These are phyloP conservation scores for Catharus fuscescens DNA, from an alignment of 2,113 vertebrate species.

Conservation along the genomic window DNA sequence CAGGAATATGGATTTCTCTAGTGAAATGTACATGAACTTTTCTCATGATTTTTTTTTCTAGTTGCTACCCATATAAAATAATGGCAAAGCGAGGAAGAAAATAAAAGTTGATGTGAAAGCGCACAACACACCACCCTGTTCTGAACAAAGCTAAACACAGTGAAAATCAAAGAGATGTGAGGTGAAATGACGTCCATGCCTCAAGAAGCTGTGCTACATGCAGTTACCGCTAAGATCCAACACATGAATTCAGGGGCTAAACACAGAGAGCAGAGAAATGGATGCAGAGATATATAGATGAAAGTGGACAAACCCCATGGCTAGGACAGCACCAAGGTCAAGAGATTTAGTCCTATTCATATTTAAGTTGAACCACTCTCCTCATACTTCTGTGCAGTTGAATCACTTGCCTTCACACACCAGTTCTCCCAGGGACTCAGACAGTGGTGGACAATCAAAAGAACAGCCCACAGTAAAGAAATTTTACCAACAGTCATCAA, in stretches of 20 bases:
- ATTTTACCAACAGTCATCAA: neutral
- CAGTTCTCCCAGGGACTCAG: neutral
- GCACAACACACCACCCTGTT: neutral
- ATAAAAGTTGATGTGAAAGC: neutral
- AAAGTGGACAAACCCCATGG: neutral
- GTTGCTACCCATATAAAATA: neutral
- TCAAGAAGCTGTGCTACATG: neutral
- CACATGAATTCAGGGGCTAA: neutral
- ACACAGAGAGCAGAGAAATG: neutral
- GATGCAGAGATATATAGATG: neutral
- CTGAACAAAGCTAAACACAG: neutral
- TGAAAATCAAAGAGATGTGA: neutral
- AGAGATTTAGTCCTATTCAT: neutral
- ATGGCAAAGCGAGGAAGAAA: neutral
- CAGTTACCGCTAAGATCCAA: neutral
- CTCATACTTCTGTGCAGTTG: neutral
- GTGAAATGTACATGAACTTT: neutral
- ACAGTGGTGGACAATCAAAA: neutral
- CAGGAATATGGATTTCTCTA: neutral
- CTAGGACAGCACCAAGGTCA: neutral
- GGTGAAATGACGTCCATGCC: neutral
- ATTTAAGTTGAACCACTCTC: neutral
- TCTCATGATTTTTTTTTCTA: neutral
- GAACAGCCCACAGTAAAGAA: neutral
- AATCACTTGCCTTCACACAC: neutral